Evolutionary conservation across 2,888 invertebrate genomes (phyloP).

Genomic region (Cephus runcator): DNA sequence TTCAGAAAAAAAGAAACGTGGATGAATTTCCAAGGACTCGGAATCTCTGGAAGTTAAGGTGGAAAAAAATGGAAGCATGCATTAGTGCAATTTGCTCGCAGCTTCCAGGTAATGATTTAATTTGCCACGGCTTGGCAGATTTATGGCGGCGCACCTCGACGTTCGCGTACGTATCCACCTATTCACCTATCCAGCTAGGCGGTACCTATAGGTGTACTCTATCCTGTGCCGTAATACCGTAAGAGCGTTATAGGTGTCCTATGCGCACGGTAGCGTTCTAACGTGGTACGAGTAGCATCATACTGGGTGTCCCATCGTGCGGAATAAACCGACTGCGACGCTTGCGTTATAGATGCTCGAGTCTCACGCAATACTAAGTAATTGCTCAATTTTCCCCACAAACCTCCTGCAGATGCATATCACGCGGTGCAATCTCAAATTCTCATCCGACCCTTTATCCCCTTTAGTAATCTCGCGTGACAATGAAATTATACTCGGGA

Average conservation of each 20-base stretch:
- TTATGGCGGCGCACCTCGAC: slow-evolving; percentile 52
- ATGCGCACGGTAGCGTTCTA: background rate
- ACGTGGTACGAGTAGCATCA: slow-evolving; percentile 12
- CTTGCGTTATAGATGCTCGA: slow-evolving; percentile 29
- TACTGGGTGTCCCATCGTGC: slow-evolving; percentile 27
- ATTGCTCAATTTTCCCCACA: slow-evolving; percentile 51
- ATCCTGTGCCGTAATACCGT: slow-evolving; percentile 17
- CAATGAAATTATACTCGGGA: slow-evolving; percentile 32
- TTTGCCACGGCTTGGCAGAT: slow-evolving; percentile 54
- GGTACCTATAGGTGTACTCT: background rate
- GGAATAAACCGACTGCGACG: slow-evolving; percentile 21
- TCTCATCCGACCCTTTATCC: background rate
- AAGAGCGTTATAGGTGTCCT: background rate
- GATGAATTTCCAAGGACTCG: background rate
- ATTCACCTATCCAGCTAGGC: slow-evolving; percentile 1
- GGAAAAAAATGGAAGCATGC: slow-evolving; percentile 32
- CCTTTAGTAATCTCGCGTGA: slow-evolving; percentile 19
- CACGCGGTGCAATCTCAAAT: slow-evolving; percentile 23
- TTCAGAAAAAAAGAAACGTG: background rate
- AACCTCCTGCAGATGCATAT: slow-evolving; percentile 27
- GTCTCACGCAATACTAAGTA: slow-evolving; percentile 45
- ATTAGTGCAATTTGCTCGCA: slow-evolving; percentile 54
- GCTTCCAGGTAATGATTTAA: slow-evolving; percentile 60
- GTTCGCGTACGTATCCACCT: slow-evolving; percentile 26
- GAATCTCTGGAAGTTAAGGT: background rate